These are phyloP conservation scores for Chrosomus eos DNA, from an alignment of 2,797 vertebrate genomes.

Conservation along the genomic window DNA sequence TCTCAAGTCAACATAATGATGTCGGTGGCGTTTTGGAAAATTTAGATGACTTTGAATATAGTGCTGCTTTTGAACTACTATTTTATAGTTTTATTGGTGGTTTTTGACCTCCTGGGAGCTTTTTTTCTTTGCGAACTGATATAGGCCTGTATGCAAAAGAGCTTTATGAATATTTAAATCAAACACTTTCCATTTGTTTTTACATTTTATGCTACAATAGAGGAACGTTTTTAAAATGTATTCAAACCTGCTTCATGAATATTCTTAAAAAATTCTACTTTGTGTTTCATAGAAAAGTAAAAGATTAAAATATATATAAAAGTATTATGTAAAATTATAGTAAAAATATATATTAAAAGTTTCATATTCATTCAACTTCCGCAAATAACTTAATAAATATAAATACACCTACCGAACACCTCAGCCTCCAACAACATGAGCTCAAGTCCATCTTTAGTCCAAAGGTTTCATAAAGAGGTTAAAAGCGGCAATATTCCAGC, in stretches of 20 bases:
- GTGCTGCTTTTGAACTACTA: not conserved
- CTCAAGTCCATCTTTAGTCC: constrained; percentile 66
- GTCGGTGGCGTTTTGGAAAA: not conserved
- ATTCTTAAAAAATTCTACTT: not conserved
- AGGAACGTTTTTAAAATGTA: not conserved
- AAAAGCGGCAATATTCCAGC: not conserved
- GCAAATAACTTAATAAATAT: not conserved
- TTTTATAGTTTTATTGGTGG: not conserved
- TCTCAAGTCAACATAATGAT: not conserved
- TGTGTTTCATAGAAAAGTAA: not conserved
- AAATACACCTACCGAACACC: constrained; percentile 67
- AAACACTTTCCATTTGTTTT: not conserved
- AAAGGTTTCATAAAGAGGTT: not conserved
- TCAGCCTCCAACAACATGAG: constrained; percentile 71
- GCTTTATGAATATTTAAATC: not conserved
- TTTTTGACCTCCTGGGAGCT: not conserved
- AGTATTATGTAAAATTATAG: not conserved
- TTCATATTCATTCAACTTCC: not conserved
- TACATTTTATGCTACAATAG: not conserved
- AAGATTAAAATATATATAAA: not conserved
- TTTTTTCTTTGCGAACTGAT: not conserved
- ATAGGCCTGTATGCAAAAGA: too few relatives aligned
- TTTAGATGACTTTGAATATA: not conserved
- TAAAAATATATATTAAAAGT: not conserved
- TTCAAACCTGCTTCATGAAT: not conserved